A percentile compares a stretch with the other conserved stretches of the same genome.
Conservation (phyloP, 92 coral and sea anemone species). For the Siderastrea radians region DNA sequence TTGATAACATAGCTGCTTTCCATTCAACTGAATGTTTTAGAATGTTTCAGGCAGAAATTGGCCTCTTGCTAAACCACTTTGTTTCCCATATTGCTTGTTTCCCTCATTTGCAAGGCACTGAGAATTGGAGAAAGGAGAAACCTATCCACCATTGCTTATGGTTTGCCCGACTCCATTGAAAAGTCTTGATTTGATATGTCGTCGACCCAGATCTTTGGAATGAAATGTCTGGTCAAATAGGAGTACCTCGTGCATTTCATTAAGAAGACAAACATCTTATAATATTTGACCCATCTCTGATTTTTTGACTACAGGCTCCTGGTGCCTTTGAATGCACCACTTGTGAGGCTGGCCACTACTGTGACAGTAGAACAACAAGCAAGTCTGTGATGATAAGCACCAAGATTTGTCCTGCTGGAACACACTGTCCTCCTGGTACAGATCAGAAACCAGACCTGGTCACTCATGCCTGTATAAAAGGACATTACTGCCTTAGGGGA, state of each 20-base stretch:
- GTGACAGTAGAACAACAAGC: constrained; percentile 91
- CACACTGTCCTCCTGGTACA: constrained; percentile 92
- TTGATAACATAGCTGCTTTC: neutral
- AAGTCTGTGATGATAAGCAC: constrained; percentile 77
- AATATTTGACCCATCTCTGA: neutral
- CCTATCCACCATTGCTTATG: too few relatives aligned
- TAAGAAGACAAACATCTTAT: neutral
- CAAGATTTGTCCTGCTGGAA: constrained; percentile 96
- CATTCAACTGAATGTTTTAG: too few relatives aligned
- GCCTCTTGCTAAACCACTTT: too few relatives aligned
- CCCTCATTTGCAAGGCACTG: too few relatives aligned
- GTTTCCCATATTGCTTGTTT: too few relatives aligned
- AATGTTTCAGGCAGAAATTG: too few relatives aligned
- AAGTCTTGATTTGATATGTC: too few relatives aligned
- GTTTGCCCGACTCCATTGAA: too few relatives aligned
- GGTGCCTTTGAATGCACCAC: constrained; percentile 89
- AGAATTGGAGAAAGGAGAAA: too few relatives aligned
- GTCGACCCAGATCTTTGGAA: too few relatives aligned
- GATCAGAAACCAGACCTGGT: constrained; percentile 89
- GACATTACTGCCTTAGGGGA: constrained; percentile 95
- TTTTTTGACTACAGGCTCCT: constrained; percentile 69
- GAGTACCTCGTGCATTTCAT: too few relatives aligned
- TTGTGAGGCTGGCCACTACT: constrained; percentile 94
- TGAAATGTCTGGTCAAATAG: too few relatives aligned
- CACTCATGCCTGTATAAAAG: constrained; percentile 84